These are phyloP conservation scores for Euthynnus affinis DNA, from an alignment of 2,797 vertebrate species.

Conservation along the genomic window DNA sequence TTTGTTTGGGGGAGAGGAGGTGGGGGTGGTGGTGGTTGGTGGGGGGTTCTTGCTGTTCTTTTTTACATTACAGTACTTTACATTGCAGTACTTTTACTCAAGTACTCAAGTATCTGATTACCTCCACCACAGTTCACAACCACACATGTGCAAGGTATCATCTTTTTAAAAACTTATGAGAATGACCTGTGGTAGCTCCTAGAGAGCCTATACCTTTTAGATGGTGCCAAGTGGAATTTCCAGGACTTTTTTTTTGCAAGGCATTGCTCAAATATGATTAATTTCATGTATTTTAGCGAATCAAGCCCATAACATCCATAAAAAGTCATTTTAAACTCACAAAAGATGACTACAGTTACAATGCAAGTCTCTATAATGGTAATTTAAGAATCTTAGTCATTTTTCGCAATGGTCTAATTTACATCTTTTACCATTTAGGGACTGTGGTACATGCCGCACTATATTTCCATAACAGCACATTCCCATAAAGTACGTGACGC, in stretches of 20 bases:
- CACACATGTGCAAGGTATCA: not conserved
- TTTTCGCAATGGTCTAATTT: not conserved
- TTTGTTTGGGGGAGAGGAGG: too few relatives aligned
- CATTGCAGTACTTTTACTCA: too few relatives aligned
- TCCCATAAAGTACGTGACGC: not conserved
- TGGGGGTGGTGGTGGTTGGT: too few relatives aligned
- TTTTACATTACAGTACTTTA: too few relatives aligned
- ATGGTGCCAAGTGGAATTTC: not conserved
- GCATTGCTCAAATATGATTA: not conserved
- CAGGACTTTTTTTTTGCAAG: not conserved
- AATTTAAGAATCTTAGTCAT: not conserved
- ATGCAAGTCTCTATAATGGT: not conserved
- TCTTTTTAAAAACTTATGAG: not conserved
- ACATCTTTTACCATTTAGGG: slow-evolving; percentile 1
- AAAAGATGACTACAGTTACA: not conserved
- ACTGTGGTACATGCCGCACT: not conserved
- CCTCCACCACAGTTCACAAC: not conserved
- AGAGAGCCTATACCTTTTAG: not conserved
- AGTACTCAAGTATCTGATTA: not conserved
- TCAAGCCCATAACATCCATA: not conserved
- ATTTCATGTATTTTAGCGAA: not conserved
- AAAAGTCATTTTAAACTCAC: not conserved
- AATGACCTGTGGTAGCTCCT: not conserved
- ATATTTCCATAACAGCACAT: slow-evolving; percentile 20
- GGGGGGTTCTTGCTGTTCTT: too few relatives aligned